phyloP scores from a whole-genome alignment of 2,113 vertebrate genomes.

The Psittacula cyanocephala region DNA sequence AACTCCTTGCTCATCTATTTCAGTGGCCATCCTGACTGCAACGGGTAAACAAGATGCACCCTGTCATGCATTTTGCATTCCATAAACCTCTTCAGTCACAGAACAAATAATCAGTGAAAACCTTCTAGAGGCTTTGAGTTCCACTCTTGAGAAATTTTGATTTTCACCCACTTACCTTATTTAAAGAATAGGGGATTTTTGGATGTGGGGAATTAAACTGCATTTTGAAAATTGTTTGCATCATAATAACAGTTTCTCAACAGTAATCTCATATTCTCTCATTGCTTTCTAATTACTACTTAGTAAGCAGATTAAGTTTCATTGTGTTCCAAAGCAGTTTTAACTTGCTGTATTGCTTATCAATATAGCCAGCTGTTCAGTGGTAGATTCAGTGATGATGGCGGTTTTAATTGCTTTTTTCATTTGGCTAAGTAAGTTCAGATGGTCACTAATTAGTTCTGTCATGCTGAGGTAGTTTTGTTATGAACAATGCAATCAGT shows the following conservation, averaged over 20 bases:
- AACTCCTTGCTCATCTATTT: not conserved
- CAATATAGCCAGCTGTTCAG: conserved; percentile 84
- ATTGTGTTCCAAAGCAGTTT: conserved; percentile 81
- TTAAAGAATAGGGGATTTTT: not conserved
- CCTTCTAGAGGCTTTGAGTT: not conserved
- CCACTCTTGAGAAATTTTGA: not conserved
- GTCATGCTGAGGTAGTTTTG: conserved; percentile 82
- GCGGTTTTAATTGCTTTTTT: conserved; percentile 87
- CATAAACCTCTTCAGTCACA: not conserved
- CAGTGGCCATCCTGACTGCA: not conserved
- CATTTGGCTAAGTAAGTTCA: conserved; percentile 88
- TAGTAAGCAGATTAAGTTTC: conserved; percentile 78
- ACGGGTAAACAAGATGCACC: not conserved
- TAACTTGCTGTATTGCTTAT: conserved; percentile 85
- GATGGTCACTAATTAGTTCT: conserved; percentile 93
- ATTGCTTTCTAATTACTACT: conserved; percentile 80
- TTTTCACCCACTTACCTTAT: not conserved
- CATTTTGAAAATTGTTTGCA: conserved; percentile 71
- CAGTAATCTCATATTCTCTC: conserved; percentile 71
- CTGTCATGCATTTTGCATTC: not conserved
- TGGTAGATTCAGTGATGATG: conserved; percentile 78
- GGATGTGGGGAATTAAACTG: not conserved
- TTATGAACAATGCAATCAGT: conserved; percentile 82
- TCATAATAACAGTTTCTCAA: conserved; percentile 68
- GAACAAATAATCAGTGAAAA: not conserved